These are phyloP conservation scores for Riptortus pedestris DNA, from an alignment of 1,140 invertebrate species.

Conservation along the genomic window DNA sequence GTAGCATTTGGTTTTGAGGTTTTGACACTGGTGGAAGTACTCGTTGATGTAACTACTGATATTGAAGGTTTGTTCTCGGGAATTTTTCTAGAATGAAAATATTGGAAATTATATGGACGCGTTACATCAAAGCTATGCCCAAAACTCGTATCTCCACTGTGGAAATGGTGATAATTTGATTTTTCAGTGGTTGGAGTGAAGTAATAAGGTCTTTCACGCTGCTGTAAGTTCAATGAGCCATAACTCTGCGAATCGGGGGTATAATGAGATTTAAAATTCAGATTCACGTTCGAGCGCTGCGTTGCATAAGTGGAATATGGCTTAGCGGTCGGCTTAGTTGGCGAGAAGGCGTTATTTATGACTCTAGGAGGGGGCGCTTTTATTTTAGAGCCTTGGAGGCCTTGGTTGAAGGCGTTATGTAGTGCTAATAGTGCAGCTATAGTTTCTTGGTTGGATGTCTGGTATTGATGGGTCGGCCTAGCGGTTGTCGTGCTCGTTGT, in stretches of 20 bases:
- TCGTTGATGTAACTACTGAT: slow-evolving; percentile 30
- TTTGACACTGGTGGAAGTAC: slow-evolving; percentile 27
- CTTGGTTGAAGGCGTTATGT: slow-evolving; percentile 33
- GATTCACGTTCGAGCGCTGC: not conserved
- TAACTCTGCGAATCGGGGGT: slow-evolving; percentile 5
- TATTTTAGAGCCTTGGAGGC: not conserved
- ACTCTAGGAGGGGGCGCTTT: slow-evolving; percentile 21
- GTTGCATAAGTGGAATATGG: not conserved
- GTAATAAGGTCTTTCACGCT: slow-evolving; percentile 6
- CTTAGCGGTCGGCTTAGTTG: slow-evolving; percentile 4
- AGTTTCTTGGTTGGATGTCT: slow-evolving; percentile 30
- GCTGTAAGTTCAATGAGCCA: slow-evolving; percentile 6
- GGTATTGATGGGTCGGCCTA: slow-evolving; percentile 19
- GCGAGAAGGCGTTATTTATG: slow-evolving; percentile 15
- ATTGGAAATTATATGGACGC: slow-evolving; percentile 24
- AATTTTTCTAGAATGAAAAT: slow-evolving; percentile 20
- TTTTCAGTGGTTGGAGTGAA: slow-evolving; percentile 1
- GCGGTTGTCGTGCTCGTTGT: slow-evolving; percentile 23
- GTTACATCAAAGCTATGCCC: slow-evolving; percentile 22
- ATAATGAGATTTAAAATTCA: slow-evolving; percentile 4
- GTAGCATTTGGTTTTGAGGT: slow-evolving; percentile 8
- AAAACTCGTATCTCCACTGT: slow-evolving; percentile 19
- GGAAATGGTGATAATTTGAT: slow-evolving; percentile 24
- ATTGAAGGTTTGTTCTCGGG: slow-evolving; percentile 1
- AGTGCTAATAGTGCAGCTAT: slow-evolving; percentile 33